Evolutionary conservation across 1,140 invertebrate species (phyloP).

Genomic region (Teleopsis dalmanni): DNA sequence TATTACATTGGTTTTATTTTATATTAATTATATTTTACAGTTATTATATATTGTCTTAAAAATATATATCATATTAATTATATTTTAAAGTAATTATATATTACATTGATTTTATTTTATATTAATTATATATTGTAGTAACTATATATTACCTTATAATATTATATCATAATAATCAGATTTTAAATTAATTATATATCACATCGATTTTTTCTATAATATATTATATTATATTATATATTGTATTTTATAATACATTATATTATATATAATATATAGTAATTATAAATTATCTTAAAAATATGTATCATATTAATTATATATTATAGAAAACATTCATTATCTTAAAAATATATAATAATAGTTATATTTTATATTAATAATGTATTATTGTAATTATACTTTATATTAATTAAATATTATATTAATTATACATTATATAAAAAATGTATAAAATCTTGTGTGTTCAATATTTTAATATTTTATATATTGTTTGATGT

Average conservation of each 20-base stretch:
- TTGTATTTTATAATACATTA: neutral
- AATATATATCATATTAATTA: neutral
- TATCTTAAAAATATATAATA: too few relatives aligned
- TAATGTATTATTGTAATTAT: neutral
- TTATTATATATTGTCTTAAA: neutral
- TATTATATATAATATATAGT: neutral
- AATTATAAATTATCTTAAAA: neutral
- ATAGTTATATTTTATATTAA: neutral
- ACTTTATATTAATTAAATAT: neutral
- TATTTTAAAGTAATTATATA: neutral
- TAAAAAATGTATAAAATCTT: neutral
- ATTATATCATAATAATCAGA: neutral
- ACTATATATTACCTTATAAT: neutral
- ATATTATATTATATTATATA: neutral
- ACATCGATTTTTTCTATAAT: neutral
- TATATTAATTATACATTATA: neutral
- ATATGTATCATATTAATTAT: neutral
- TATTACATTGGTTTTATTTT: neutral
- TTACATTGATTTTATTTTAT: neutral
- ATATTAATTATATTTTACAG: neutral
- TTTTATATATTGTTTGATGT: neutral
- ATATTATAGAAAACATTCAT: neutral
- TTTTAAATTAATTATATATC: neutral
- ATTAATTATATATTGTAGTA: neutral
- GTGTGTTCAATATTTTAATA: neutral